Base-by-base conservation (phyloP, 2,113 vertebrate genomes). In the Alouatta palliata region DNA sequence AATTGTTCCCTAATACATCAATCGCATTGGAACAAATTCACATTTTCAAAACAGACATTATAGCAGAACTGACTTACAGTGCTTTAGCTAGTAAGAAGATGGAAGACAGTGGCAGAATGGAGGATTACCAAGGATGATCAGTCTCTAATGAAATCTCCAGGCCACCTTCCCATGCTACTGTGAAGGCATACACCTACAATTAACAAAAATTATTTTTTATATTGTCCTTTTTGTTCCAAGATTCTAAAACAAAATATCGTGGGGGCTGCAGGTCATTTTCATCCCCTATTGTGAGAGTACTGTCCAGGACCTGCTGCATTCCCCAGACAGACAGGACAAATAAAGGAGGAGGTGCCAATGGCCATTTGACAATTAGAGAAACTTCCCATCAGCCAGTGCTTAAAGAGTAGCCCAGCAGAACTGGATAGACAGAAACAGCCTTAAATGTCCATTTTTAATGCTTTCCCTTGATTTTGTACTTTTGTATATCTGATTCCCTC, bases 41-140 rank as follows among this genome's bases (percentile, higher is more conserved):
- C 32, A 27, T 93, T 91, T 97, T 93, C 66, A 92, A 92, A 95
- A 76, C 37, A 91, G 58, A 80, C 47, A 35, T 89, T 71, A 87
- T 10, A 94, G 58, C 70, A 94, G 45, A 95, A 79, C 68, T 52
- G 73, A 90, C 61, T 90, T 73, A 84, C 0, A 43, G 32, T 30
- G 32, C 47, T 40, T 96, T 95, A 80, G 17, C 70, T 91, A 86
- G 45, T 81, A 81, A 96, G 56, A 88, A 95, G 35, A 79, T 86
- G 25, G 43, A 95, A 90, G 68, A 30, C 45, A 40, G 37, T 32
- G 8, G 20, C 66, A 64, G 13, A 66, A 81, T 35, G 35, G 20
- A 27, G 25, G 40, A 56, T 71, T 58, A 85, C 37, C 30, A 75
- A 91, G n/a, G 56, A 89, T 20, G 76, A 58, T 89, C 23, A n/a